Evolutionary conservation across 2,888 invertebrate genomes (phyloP), one percentile per base, ranked within the genome.

Genomic region (Ectemnius cavifrons): DNA sequence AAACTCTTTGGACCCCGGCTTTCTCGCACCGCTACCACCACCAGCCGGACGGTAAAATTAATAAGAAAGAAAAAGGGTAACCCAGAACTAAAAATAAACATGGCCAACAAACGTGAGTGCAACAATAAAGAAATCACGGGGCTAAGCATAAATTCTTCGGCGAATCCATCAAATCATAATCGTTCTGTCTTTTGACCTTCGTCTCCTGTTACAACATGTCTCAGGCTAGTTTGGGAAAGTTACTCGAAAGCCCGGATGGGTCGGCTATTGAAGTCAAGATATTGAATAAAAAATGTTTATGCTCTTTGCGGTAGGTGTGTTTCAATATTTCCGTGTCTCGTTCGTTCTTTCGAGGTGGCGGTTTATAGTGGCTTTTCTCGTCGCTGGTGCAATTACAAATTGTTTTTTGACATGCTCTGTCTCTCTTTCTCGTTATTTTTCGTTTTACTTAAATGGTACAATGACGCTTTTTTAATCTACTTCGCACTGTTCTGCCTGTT

Each of bases 401-500:
- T 79, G 72, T 77, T 75, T 78, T 68, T 82, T 75, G 67, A 82
- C 77, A 77, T 77, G 71, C 76, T 77, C 68, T 71, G 61, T 68
- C 70, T 75, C 72, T 71, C 69, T 67, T 71, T 47, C 72, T 73
- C 74, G 58, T 52, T 75, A 23, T 71, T 75, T 67, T 75, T 79
- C 49, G 57, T 45, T 65, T 73, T 58, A 60, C 75, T 81, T 80
- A 79, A 83, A 78, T 83, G 80, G 83, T 88, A 88, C 83, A 89
- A 87, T 87, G 85, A 86, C 84, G 69, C 69, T 58, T 73, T 68
- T 81, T 82, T 82, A 84, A 85, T 88, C 87, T 89, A 89, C 84
- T 87, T 37, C 87, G 87, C 87, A 87, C 87, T 88, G 79, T 83
- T 88, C 87, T 87, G 89, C 87, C 88, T 85, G 85, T 88, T 80